Percentiles rank a stretch among this genome's conserved stretches.
Conservation (phyloP, 2,888 invertebrate species). For the Beris chalybata region DNA sequence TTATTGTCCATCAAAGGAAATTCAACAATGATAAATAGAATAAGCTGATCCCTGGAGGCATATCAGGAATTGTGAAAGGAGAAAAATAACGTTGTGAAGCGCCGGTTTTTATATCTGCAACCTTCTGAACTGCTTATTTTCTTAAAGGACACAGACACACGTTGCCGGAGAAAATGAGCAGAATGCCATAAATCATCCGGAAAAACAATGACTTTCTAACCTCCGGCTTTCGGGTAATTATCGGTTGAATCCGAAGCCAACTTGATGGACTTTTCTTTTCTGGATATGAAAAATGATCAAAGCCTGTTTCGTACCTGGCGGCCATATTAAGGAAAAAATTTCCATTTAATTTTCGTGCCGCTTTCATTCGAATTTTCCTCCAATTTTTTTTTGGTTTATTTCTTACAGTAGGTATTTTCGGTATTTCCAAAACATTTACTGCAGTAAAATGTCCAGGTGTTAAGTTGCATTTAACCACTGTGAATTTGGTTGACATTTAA, state of each 20-base stretch:
- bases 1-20: slow-evolving; percentile 11
- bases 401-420: background rate
- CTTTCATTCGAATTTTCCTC: background rate
- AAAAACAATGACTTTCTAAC: slow-evolving; percentile 16
- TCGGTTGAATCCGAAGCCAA: slow-evolving; percentile 10
- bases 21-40: slow-evolving; percentile 15
- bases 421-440: slow-evolving; percentile 2
- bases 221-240: slow-evolving; percentile 26
- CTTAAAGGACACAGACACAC: too few species aligned
- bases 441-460: slow-evolving; percentile 24
- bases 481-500: slow-evolving; percentile 27
- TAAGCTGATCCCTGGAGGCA: slow-evolving; percentile 8
- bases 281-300: slow-evolving; percentile 26
- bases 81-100: too few species aligned
- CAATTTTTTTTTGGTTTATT: too few species aligned
- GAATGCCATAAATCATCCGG: slow-evolving; percentile 23
- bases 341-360: background rate
- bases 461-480: slow-evolving; percentile 22
- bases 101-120: background rate
- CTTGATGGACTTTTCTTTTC: slow-evolving; percentile 19
- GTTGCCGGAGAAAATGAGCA: background rate
- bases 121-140: slow-evolving; percentile 5
- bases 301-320: background rate
- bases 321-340: background rate
- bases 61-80: slow-evolving; percentile 2